Conservation (phyloP, 2,113 vertebrate genomes). For the Notothenia coriiceps region DNA sequence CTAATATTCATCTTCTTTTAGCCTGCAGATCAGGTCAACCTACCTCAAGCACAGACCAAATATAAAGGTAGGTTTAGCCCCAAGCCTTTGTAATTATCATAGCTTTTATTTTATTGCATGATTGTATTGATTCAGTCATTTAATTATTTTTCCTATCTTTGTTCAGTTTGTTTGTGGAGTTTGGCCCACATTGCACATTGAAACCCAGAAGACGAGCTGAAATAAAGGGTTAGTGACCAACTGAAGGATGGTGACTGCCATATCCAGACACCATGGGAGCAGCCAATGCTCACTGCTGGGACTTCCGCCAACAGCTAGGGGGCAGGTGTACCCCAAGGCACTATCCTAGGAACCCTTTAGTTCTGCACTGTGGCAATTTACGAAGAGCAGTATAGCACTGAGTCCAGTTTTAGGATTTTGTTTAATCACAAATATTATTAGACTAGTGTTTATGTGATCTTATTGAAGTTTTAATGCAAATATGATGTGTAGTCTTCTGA, state of each 20-base stretch:
- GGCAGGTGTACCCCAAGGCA: slow-evolving; percentile 24
- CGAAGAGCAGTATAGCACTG: slow-evolving; percentile 64
- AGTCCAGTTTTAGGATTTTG: slow-evolving; percentile 38
- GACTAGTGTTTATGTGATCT: slow-evolving; percentile 54
- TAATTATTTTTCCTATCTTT: neutral
- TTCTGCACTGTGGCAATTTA: slow-evolving; percentile 48
- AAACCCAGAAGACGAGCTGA: slow-evolving; percentile 91
- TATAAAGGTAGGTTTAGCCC: slow-evolving; percentile 88
- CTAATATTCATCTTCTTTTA: slow-evolving; percentile 56
- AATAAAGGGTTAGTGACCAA: slow-evolving; percentile 23
- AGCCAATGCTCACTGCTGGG: slow-evolving; percentile 42
- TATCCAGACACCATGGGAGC: slow-evolving; percentile 41
- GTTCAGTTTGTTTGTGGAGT: slow-evolving; percentile 92
- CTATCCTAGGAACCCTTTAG: slow-evolving; percentile 36
- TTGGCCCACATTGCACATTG: slow-evolving; percentile 93
- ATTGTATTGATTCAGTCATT: neutral
- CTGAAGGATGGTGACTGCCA: slow-evolving; percentile 59
- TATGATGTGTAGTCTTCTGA: slow-evolving; percentile 4
- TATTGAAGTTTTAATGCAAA: slow-evolving; percentile 26
- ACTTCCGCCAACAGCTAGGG: slow-evolving; percentile 22
- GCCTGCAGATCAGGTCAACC: slow-evolving; percentile 95
- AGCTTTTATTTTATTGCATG: neutral
- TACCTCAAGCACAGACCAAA: slow-evolving; percentile 95
- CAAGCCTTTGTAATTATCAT: neutral
- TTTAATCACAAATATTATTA: slow-evolving; percentile 51